phyloP scores from a whole-genome alignment of 35 echinoderm and acorn worm genomes.

The Apostichopus californicus region DNA sequence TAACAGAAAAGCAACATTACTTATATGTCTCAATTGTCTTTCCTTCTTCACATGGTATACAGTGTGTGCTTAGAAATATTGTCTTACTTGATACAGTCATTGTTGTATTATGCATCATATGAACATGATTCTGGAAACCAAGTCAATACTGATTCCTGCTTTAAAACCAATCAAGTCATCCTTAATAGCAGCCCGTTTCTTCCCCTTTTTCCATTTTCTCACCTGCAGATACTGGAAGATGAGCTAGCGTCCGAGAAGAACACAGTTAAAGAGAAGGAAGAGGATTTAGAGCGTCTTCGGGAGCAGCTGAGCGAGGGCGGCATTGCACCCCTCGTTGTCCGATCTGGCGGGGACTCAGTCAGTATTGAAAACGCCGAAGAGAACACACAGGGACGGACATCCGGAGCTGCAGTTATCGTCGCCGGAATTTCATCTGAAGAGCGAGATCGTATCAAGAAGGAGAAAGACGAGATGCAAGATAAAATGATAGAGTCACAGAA shows the following conservation, averaged over 20 bases:
- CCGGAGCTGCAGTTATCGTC: conserved; percentile 3
- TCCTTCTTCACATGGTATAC: too few relatives aligned
- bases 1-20: too few relatives aligned
- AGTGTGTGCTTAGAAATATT: too few relatives aligned
- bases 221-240: conserved; percentile 86
- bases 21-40: too few relatives aligned
- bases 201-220: background rate
- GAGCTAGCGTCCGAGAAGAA: conserved; percentile 72
- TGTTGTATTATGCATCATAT: too few relatives aligned
- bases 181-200: too few relatives aligned
- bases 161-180: too few relatives aligned
- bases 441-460: conserved; percentile 50
- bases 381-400: background rate
- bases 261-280: conserved; percentile 37
- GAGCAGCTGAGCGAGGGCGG: conserved; percentile 1
- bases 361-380: background rate
- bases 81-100: too few relatives aligned
- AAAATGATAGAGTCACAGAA: conserved; percentile 83
- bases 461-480: conserved; percentile 74
- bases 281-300: conserved; percentile 45
- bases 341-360: background rate
- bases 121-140: too few relatives aligned
- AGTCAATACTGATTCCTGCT: too few relatives aligned
- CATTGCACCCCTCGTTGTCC: background rate
- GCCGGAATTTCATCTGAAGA: conserved; percentile 61